Evolutionary conservation across 2,888 invertebrate genomes (phyloP).

Genomic region (Caenorhabditis sp.): DNA sequence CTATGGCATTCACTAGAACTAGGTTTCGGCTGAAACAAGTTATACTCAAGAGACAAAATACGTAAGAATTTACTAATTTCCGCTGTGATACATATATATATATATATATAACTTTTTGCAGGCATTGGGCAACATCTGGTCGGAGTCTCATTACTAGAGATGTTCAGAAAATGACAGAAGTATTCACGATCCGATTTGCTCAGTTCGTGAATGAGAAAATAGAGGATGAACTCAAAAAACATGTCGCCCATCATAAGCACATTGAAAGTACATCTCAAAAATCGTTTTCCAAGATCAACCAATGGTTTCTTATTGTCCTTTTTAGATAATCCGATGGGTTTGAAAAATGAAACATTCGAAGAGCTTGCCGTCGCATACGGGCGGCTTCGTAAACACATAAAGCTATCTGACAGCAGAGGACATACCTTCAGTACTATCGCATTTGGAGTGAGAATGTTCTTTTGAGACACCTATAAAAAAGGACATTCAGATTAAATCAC

Average conservation of each 20-base stretch:
- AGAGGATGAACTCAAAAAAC: slow-evolving; percentile 57
- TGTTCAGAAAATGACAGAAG: slow-evolving; percentile 65
- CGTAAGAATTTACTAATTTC: slow-evolving; percentile 17
- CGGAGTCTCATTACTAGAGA: slow-evolving; percentile 64
- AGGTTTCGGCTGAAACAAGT: slow-evolving; percentile 71
- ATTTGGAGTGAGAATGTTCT: slow-evolving; percentile 23
- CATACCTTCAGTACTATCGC: slow-evolving; percentile 55
- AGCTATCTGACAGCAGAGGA: slow-evolving; percentile 43
- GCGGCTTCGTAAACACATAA: slow-evolving; percentile 41
- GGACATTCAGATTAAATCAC: slow-evolving; percentile 54
- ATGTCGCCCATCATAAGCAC: neutral
- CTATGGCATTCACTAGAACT: slow-evolving; percentile 66
- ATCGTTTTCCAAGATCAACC: too few relatives aligned
- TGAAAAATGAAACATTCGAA: slow-evolving; percentile 54
- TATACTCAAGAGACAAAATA: slow-evolving; percentile 61
- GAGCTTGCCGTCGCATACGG: slow-evolving; percentile 50
- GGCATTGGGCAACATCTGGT: slow-evolving; percentile 66
- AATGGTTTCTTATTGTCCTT: too few relatives aligned
- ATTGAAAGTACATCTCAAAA: slow-evolving; percentile 3
- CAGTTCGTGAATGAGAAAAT: slow-evolving; percentile 52
- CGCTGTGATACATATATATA: neutral
- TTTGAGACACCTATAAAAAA: neutral
- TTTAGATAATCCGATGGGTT: slow-evolving; percentile 13
- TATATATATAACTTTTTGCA: too few relatives aligned
- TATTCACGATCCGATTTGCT: slow-evolving; percentile 55